Evolutionary conservation across 2,113 vertebrate species (phyloP).

Genomic region (Chionis minor): DNA sequence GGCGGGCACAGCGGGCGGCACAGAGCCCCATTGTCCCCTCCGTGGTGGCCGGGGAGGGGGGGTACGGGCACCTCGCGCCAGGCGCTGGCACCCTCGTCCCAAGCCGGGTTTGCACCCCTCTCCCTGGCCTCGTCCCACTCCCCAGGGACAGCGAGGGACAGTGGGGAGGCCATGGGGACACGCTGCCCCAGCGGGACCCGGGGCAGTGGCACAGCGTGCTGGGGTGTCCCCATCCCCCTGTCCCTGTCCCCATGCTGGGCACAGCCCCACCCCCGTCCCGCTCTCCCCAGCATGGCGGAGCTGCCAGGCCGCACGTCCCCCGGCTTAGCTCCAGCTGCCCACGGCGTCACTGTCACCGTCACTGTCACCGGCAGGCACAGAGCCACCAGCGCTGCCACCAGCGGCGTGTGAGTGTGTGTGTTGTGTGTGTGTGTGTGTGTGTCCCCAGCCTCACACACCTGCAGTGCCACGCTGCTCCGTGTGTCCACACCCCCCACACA

Average conservation of each 20-base stretch:
- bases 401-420: too few species aligned
- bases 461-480: too few species aligned
- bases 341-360: background rate
- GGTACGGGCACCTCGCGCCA: background rate
- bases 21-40: conserved; percentile 51
- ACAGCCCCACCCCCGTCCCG: background rate
- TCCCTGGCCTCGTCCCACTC: background rate
- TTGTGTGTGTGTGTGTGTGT: too few species aligned
- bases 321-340: background rate
- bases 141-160: background rate
- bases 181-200: background rate
- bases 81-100: background rate
- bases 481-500: too few species aligned
- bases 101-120: background rate
- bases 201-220: background rate
- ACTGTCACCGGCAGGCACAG: background rate
- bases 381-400: background rate
- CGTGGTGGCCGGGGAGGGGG: background rate
- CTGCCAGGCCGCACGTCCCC: conserved; percentile 33
- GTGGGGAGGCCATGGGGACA: background rate
- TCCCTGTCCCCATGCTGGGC: background rate
- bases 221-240: background rate
- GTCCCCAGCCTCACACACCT: too few species aligned
- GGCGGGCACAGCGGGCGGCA: background rate
- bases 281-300: background rate